These are phyloP conservation scores for Crioceris asparagi DNA, from an alignment of 2,888 invertebrate species.

Conservation along the genomic window DNA sequence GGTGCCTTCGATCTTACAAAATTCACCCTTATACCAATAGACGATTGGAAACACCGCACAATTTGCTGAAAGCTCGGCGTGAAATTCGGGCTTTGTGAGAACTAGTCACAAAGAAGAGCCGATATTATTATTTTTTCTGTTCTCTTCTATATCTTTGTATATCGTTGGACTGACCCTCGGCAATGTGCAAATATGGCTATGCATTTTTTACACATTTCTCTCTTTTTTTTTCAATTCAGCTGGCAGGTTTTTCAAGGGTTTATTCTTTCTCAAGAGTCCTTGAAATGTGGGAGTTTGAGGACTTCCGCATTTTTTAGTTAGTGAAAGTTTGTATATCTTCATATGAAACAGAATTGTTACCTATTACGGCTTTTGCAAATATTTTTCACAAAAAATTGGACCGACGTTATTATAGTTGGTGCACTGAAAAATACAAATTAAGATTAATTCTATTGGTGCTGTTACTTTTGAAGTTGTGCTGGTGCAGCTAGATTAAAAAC, in stretches of 20 bases:
- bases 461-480: too few relatives aligned
- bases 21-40: conserved; percentile 10
- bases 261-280: conserved; percentile 8
- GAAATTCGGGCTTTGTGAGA: conserved; percentile 28
- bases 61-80: too few relatives aligned
- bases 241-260: conserved; percentile 11
- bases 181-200: conserved; percentile 19
- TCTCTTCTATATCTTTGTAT: too few relatives aligned
- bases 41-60: too few relatives aligned
- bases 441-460: too few relatives aligned
- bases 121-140: conserved; percentile 24
- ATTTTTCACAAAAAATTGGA: too few relatives aligned
- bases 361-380: too few relatives aligned
- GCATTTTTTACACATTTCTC: conserved; percentile 23
- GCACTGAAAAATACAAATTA: too few relatives aligned
- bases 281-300: conserved; percentile 6
- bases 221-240: conserved; percentile 13
- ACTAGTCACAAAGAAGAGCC: conserved; percentile 27
- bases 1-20: conserved; percentile 20
- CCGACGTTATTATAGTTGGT: too few relatives aligned
- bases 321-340: too few relatives aligned
- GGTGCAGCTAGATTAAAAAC: too few relatives aligned
- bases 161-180: conserved; percentile 13
- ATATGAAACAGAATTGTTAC: too few relatives aligned
- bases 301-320: conserved; percentile 13